These are phyloP conservation scores for Alcedo quadribrachys DNA, from an alignment of 2,797 vertebrate genomes.

Conservation along the genomic window DNA sequence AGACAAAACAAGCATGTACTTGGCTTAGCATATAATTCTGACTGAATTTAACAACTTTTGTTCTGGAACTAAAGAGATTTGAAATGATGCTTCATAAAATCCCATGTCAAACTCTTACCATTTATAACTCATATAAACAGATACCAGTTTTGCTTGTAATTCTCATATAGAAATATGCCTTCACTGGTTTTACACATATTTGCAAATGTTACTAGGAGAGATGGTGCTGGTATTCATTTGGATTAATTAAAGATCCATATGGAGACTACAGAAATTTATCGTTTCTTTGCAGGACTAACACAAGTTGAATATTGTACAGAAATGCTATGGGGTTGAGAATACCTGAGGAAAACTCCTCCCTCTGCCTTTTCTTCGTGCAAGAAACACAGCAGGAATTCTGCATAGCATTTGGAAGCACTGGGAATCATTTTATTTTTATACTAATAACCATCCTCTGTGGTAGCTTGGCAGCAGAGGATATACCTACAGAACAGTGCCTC, in stretches of 20 bases:
- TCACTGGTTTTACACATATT: not conserved
- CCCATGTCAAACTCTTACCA: not conserved
- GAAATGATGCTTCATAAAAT: not conserved
- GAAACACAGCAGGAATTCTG: not conserved
- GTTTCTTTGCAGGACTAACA: not conserved
- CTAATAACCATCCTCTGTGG: not conserved
- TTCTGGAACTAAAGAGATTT: not conserved
- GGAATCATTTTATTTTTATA: not conserved
- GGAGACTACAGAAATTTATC: not conserved
- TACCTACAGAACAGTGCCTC: not conserved
- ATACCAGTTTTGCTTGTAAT: not conserved
- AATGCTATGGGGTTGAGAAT: not conserved
- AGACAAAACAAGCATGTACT: not conserved
- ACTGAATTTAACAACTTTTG: not conserved
- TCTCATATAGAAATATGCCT: not conserved
- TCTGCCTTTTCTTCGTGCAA: not conserved
- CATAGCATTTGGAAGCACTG: not conserved
- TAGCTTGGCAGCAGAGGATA: not conserved
- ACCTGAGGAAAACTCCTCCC: not conserved
- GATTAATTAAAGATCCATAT: not conserved
- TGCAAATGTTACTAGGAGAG: not conserved
- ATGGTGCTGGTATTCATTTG: not conserved
- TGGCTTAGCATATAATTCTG: not conserved
- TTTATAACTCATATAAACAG: not conserved
- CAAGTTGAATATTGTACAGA: not conserved